Conservation (phyloP, 2,113 vertebrate genomes). For the Merops nubicus region DNA sequence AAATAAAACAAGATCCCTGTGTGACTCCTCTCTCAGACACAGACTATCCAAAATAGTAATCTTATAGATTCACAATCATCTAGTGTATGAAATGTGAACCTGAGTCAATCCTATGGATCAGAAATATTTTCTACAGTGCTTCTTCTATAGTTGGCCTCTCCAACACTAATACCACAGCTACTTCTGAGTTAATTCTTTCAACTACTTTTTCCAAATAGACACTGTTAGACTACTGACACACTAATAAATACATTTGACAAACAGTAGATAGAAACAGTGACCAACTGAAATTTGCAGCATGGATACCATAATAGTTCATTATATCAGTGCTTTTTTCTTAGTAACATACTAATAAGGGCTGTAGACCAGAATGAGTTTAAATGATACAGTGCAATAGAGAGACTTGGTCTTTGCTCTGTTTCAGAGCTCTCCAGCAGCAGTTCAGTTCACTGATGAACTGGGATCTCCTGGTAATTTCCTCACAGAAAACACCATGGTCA, state of each 20-base stretch:
- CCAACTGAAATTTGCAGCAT: neutral
- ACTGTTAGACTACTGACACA: neutral
- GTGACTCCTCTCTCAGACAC: neutral
- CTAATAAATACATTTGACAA: neutral
- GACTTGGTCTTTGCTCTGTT: neutral
- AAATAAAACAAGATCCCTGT: neutral
- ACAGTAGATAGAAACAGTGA: neutral
- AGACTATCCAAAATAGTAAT: neutral
- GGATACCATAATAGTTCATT: fast-evolving
- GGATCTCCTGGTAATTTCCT: neutral
- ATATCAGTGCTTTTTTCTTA: neutral
- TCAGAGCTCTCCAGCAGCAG: neutral
- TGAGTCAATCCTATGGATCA: neutral
- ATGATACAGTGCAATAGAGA: neutral
- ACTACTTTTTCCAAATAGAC: neutral
- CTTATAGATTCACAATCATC: neutral
- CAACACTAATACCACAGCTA: neutral
- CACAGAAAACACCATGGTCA: fast-evolving
- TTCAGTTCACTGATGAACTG: neutral
- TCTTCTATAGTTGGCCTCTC: neutral
- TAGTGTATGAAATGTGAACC: neutral
- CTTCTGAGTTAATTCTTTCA: neutral
- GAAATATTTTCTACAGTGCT: neutral
- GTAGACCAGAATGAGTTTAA: neutral
- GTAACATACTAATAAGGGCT: neutral